phyloP scores from a whole-genome alignment of 2,888 invertebrate genomes.

The Agriopis leucophaearia region DNA sequence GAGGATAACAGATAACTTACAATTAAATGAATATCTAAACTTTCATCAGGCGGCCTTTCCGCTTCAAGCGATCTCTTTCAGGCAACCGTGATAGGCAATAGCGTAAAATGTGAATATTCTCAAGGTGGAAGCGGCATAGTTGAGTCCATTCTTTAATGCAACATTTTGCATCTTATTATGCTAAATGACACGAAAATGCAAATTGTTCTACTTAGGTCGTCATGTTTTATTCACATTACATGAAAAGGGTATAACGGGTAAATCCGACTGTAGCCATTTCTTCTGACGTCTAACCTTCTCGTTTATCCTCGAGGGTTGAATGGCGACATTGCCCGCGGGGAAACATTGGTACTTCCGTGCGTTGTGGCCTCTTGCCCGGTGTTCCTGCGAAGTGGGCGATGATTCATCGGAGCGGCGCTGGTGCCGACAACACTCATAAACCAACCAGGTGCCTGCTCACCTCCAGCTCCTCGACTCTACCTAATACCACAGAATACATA shows the following conservation, averaged over 20 bases:
- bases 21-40: too few species aligned
- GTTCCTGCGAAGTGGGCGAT: not conserved
- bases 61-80: too few species aligned
- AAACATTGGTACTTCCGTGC: constrained; percentile 8
- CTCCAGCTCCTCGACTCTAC: too few species aligned
- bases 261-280: constrained; percentile 1
- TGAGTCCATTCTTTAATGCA: not conserved
- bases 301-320: not conserved
- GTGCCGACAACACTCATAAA: not conserved
- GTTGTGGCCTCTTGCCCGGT: constrained; percentile 5
- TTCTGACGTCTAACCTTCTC: not conserved
- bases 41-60: too few species aligned
- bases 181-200: constrained; percentile 22
- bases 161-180: constrained; percentile 21
- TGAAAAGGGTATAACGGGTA: constrained; percentile 5
- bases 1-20: too few species aligned
- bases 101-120: too few species aligned
- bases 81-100: too few species aligned
- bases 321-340: not conserved
- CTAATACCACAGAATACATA: too few species aligned
- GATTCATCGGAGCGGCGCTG: not conserved
- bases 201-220: constrained; percentile 2
- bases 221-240: constrained; percentile 27
- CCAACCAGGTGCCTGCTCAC: too few species aligned
- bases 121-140: too few species aligned